These are phyloP conservation scores for Lagria hirta DNA, from an alignment of 2,888 invertebrate species.

Conservation along the genomic window DNA sequence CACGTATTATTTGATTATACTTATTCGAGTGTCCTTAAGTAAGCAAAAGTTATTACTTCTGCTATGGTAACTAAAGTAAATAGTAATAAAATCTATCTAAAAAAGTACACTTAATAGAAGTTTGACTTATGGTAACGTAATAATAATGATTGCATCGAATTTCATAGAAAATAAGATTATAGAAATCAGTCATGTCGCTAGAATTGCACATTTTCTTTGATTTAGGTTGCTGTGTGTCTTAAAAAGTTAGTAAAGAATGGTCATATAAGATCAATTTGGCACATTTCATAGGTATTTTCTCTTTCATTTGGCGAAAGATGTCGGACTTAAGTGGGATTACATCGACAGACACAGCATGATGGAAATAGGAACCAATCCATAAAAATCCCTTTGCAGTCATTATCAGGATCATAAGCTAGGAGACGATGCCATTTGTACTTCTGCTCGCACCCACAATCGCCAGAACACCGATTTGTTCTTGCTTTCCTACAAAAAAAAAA, in stretches of 20 bases:
- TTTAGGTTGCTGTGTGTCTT: conserved; percentile 9
- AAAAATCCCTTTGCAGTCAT: conserved; percentile 91
- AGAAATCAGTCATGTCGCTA: conserved; percentile 7
- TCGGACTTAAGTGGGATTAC: conserved; percentile 44
- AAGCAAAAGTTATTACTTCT: conserved; percentile 14
- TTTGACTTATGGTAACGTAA: conserved; percentile 18
- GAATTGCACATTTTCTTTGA: conserved; percentile 19
- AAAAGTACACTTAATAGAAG: conserved; percentile 6
- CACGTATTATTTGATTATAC: conserved; percentile 5
- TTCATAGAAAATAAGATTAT: no score
- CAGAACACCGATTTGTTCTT: conserved; percentile 77
- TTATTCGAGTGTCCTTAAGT: conserved; percentile 16
- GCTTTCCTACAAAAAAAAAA: conserved; percentile 70
- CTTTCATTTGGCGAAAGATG: neutral
- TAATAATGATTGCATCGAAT: conserved; percentile 10
- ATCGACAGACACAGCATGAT: conserved; percentile 86
- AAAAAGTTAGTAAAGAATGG: conserved; percentile 4
- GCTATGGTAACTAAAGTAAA: conserved; percentile 24
- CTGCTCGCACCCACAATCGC: conserved; percentile 88
- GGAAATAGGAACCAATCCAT: conserved; percentile 95
- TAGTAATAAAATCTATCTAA: no score
- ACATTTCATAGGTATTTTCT: conserved; percentile 12
- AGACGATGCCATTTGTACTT: conserved; percentile 86
- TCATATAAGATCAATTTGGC: conserved; percentile 19
- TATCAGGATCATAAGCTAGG: conserved; percentile 87